Percentiles rank a stretch among this genome's conserved stretches.
phyloP scores from a whole-genome alignment of 2,888 invertebrate genomes.

The Coelinius sp. region DNA sequence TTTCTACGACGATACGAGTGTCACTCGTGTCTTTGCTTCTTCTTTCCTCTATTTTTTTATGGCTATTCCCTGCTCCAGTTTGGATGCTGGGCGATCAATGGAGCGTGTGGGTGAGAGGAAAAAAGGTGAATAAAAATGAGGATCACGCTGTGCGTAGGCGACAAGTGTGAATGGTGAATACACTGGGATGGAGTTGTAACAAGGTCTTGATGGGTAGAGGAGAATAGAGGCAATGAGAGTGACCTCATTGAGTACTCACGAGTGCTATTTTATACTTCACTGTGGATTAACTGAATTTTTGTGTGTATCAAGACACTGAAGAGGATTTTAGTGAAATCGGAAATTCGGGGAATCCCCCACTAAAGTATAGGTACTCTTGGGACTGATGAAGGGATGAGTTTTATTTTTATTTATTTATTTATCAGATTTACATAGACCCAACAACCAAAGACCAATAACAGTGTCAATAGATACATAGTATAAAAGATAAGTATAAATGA shows the following conservation, averaged over 20 bases:
- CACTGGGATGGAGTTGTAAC: conserved; percentile 30
- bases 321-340: too few relatives aligned
- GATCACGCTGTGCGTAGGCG: conserved; percentile 17
- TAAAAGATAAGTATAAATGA: too few relatives aligned
- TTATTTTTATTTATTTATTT: too few relatives aligned
- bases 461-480: too few relatives aligned
- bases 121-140: neutral
- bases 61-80: neutral
- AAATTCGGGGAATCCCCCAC: too few relatives aligned
- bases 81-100: neutral
- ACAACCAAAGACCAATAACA: too few relatives aligned
- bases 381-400: too few relatives aligned
- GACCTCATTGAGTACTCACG: conserved; percentile 36
- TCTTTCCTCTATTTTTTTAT: neutral
- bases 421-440: too few relatives aligned
- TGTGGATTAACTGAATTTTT: too few relatives aligned
- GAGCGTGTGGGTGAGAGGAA: neutral
- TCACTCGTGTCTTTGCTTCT: neutral
- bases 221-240: conserved; percentile 39
- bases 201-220: conserved; percentile 36
- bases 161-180: conserved; percentile 4
- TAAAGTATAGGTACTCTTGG: too few relatives aligned
- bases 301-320: too few relatives aligned
- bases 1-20: conserved; percentile 6
- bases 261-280: neutral